phyloP scores from a whole-genome alignment of 2,797 vertebrate genomes.

The Sebastes taczanowskii region DNA sequence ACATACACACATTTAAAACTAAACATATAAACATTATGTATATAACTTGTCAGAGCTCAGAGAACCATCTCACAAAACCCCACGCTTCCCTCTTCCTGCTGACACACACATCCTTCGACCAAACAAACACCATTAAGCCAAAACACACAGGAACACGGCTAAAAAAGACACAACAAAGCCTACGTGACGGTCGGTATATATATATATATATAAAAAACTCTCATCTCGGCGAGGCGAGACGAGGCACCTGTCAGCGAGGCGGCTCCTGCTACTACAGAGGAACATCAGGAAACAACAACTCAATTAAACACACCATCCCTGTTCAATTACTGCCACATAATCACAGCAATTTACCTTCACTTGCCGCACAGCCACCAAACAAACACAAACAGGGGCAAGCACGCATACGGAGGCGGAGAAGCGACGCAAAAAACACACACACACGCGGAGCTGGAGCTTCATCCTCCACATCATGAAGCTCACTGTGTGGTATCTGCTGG shows the following conservation, averaged over 20 bases:
- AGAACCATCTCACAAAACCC: not conserved
- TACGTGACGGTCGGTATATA: slow-evolving; percentile 17
- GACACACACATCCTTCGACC: slow-evolving; percentile 23
- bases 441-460: slow-evolving; percentile 30
- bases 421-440: not conserved
- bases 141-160: slow-evolving; percentile 27
- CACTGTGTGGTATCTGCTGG: slow-evolving; percentile 8
- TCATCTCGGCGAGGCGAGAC: slow-evolving; percentile 50
- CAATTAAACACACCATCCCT: slow-evolving; percentile 84
- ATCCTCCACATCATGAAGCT: slow-evolving; percentile 46
- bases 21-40: slow-evolving; percentile 26
- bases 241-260: slow-evolving; percentile 73
- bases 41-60: slow-evolving; percentile 19
- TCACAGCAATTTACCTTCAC: slow-evolving; percentile 81
- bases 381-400: slow-evolving; percentile 47
- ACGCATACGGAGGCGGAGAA: slow-evolving; percentile 15
- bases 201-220: slow-evolving; percentile 5
- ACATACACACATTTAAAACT: not conserved
- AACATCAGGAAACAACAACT: slow-evolving; percentile 82
- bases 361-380: slow-evolving; percentile 71
- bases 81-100: slow-evolving; percentile 27
- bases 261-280: slow-evolving; percentile 71
- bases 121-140: slow-evolving; percentile 33
- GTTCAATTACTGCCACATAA: slow-evolving; percentile 85
- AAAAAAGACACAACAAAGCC: slow-evolving; percentile 61